Evolutionary conservation across 2,888 invertebrate species (phyloP).

Genomic region (Ichneumon xanthorius): DNA sequence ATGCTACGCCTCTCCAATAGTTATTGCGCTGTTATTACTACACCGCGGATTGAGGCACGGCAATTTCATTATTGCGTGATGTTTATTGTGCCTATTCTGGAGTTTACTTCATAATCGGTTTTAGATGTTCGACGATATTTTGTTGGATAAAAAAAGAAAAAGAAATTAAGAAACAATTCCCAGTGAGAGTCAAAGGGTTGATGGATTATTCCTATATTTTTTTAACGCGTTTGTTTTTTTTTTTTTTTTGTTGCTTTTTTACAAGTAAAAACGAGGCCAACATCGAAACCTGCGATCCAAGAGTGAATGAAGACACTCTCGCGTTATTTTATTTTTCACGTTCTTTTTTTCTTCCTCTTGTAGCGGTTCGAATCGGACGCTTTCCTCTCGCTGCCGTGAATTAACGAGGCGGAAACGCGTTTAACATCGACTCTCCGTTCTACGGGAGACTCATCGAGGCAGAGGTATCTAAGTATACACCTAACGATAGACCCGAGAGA

Average conservation of each 20-base stretch:
- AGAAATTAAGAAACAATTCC: not conserved
- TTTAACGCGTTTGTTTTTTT: not conserved
- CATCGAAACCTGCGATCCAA: slow-evolving; percentile 34
- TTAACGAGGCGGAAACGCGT: slow-evolving; percentile 69
- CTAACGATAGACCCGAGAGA: not conserved
- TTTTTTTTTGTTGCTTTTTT: slow-evolving; percentile 1
- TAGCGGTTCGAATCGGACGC: slow-evolving; percentile 50
- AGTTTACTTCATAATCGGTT: not conserved
- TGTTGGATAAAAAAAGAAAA: not conserved
- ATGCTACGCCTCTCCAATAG: slow-evolving; percentile 52
- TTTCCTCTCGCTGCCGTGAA: slow-evolving; percentile 64
- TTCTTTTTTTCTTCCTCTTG: slow-evolving; percentile 22
- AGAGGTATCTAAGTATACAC: slow-evolving; percentile 40
- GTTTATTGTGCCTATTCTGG: slow-evolving; percentile 36
- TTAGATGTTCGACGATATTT: not conserved
- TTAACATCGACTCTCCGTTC: slow-evolving; percentile 49
- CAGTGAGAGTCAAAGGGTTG: not conserved
- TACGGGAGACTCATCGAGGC: slow-evolving; percentile 36
- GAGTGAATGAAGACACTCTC: slow-evolving; percentile 37
- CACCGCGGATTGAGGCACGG: slow-evolving; percentile 17
- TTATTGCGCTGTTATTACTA: slow-evolving; percentile 60
- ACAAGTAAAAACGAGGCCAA: slow-evolving; percentile 45
- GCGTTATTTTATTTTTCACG: slow-evolving; percentile 24
- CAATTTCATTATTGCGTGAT: slow-evolving; percentile 63
- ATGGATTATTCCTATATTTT: not conserved